These are phyloP conservation scores for Cheilosia impressa DNA, from an alignment of 2,888 invertebrate genomes.

Conservation along the genomic window DNA sequence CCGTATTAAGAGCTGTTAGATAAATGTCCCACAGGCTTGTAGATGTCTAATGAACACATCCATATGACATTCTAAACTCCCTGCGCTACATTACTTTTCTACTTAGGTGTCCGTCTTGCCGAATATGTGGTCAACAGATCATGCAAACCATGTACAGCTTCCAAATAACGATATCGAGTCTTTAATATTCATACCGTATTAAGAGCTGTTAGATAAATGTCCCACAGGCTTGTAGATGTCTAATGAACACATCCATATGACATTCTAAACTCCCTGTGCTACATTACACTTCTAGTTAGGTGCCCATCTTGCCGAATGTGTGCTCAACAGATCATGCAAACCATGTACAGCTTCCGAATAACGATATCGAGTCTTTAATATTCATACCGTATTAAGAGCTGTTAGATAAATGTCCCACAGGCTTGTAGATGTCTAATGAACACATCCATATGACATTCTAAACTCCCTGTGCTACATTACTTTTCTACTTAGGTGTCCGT, in stretches of 20 bases:
- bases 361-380: not conserved
- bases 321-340: too few relatives aligned
- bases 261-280: constrained; percentile 26
- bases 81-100: not conserved
- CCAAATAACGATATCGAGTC: constrained; percentile 11
- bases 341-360: constrained; percentile 15
- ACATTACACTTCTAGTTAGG: not conserved
- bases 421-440: constrained; percentile 40
- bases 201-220: constrained; percentile 19
- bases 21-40: constrained; percentile 4
- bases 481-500: not conserved
- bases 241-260: constrained; percentile 27
- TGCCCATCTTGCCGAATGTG: not conserved
- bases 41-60: not conserved
- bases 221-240: constrained; percentile 30
- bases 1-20: constrained; percentile 12
- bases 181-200: not conserved
- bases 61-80: constrained; percentile 29
- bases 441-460: constrained; percentile 17
- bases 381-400: constrained; percentile 14
- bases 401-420: constrained; percentile 13
- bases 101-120: not conserved
- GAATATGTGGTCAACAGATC: not conserved
- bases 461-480: constrained; percentile 2
- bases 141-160: constrained; percentile 3